A percentile compares a stretch with the other conserved stretches of the same genome.
These are phyloP conservation scores for Oreohelix idahoensis DNA, from an alignment of 1,140 invertebrate species.

Conservation along the genomic window DNA sequence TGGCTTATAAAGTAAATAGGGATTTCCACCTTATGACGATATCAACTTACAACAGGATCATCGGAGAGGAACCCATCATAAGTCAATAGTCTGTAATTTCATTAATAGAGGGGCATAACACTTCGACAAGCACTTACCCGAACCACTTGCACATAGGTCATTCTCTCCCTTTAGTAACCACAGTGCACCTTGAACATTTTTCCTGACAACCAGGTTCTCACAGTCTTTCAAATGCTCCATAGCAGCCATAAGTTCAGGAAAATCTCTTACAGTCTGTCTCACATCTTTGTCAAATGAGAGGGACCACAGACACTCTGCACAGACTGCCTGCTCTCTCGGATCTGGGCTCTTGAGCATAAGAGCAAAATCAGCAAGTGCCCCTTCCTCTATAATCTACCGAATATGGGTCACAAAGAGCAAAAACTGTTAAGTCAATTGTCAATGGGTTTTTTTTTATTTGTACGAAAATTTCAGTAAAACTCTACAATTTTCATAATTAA, in stretches of 20 bases:
- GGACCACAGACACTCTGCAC: slow-evolving; percentile 59
- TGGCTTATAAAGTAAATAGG: no score
- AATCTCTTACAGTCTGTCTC: slow-evolving; percentile 50
- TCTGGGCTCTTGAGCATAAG: slow-evolving; percentile 58
- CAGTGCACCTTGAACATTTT: slow-evolving; percentile 59
- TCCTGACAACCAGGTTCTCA: slow-evolving; percentile 53
- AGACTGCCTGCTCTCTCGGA: slow-evolving; percentile 53
- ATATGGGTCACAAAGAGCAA: not conserved
- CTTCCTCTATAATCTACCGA: slow-evolving; percentile 61
- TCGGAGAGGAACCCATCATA: no score
- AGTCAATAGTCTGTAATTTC: no score
- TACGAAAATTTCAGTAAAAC: no score
- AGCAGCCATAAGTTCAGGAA: slow-evolving; percentile 51
- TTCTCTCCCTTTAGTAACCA: slow-evolving; percentile 66
- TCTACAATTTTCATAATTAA: no score
- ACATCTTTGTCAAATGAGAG: slow-evolving; percentile 64
- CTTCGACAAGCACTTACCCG: no score
- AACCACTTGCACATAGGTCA: slow-evolving; percentile 51
- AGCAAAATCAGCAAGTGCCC: slow-evolving; percentile 54
- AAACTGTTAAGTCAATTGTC: not conserved
- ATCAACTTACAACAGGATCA: no score
- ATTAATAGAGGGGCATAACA: no score
- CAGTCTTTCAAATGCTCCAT: slow-evolving; percentile 55
- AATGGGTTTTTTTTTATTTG: no score
- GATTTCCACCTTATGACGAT: no score